A percentile compares a stretch with the other conserved stretches of the same genome.
Evolutionary conservation across 2,888 invertebrate species (phyloP).

Genomic region (Torymus auratus): DNA sequence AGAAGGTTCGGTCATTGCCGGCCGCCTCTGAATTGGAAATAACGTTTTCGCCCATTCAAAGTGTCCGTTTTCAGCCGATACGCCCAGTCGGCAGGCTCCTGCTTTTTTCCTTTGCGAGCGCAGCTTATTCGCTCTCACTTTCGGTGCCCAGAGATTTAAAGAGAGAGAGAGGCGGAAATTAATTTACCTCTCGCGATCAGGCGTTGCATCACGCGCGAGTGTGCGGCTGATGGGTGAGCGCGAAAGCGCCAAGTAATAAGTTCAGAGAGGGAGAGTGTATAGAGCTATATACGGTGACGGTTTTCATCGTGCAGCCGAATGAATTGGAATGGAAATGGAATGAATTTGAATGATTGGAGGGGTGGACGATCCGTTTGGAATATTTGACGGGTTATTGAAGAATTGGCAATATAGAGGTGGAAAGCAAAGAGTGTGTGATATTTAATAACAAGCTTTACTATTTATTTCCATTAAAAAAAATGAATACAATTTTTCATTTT

Average conservation of each 20-base stretch:
- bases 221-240: not conserved
- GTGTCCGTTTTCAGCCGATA: constrained; percentile 71
- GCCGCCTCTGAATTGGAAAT: constrained; percentile 75
- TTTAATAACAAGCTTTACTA: too few species aligned
- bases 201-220: not conserved
- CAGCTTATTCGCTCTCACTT: not conserved
- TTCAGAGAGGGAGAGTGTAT: not conserved
- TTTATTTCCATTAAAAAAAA: too few species aligned
- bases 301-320: too few species aligned
- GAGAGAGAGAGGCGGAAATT: constrained; percentile 31
- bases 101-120: too few species aligned
- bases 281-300: too few species aligned
- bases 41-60: constrained; percentile 70
- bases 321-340: too few species aligned
- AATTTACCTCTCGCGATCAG: constrained; percentile 20
- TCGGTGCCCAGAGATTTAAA: not conserved
- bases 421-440: too few species aligned
- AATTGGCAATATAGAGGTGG: too few species aligned
- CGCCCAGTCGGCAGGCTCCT: constrained; percentile 49
- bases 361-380: too few species aligned
- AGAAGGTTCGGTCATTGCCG: constrained; percentile 62
- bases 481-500: too few species aligned
- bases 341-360: too few species aligned
- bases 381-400: too few species aligned
- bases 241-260: constrained; percentile 6